Conservation (phyloP, 2,113 vertebrate genomes). For the Megaleporinus macrocephalus region DNA sequence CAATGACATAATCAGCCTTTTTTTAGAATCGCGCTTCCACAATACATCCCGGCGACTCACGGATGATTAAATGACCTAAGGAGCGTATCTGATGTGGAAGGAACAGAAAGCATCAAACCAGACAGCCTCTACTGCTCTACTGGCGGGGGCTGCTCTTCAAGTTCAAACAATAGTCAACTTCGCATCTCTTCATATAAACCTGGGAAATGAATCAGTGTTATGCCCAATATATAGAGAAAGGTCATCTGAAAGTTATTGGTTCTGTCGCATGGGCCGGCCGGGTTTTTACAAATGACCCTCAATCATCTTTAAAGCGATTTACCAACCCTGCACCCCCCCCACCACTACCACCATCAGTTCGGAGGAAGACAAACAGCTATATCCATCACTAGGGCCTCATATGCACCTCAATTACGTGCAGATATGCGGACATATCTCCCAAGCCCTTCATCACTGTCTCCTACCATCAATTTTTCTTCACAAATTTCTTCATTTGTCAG, state of each 20-base stretch:
- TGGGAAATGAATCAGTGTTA: constrained; percentile 36
- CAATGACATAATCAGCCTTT: neutral
- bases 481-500: constrained; percentile 6
- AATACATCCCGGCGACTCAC: neutral
- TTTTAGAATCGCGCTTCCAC: neutral
- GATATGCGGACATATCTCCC: constrained; percentile 33
- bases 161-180: constrained; percentile 37
- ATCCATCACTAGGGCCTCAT: constrained; percentile 35
- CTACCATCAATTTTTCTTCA: constrained; percentile 10
- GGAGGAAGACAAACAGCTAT: constrained; percentile 50
- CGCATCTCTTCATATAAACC: constrained; percentile 41
- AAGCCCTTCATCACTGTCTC: constrained; percentile 43
- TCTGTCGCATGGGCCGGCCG: constrained; percentile 5
- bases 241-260: constrained; percentile 41
- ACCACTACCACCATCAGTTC: neutral
- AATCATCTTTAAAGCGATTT: constrained; percentile 55
- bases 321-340: constrained; percentile 11
- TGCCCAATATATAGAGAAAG: constrained; percentile 32
- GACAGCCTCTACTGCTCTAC: neutral
- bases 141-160: neutral
- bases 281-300: constrained; percentile 48
- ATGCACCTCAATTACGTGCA: constrained; percentile 43
- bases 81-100: neutral
- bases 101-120: constrained; percentile 19
- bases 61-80: constrained; percentile 39